Evolutionary conservation across 64 coral and sea anemone species (phyloP), one percentile per base, ranked within the genome.

Genomic region (Montipora capricornis): DNA sequence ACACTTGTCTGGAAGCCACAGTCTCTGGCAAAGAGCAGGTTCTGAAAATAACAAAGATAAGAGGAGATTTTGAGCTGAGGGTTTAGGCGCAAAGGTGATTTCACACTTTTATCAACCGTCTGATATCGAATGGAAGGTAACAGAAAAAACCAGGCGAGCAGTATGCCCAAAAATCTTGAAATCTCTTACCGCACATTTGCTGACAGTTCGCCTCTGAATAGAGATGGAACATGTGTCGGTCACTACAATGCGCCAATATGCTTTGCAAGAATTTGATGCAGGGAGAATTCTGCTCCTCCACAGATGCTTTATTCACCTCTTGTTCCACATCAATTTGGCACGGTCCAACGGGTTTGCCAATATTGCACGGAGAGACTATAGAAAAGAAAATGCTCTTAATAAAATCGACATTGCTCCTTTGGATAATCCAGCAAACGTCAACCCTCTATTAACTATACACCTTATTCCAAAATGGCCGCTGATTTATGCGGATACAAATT

Each of bases 231-330:
- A 74, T 37, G 71, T 93, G 92, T 29, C 90, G 87, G 74, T 81
- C 95, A 17, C 83, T 88, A 51, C 96, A 97, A 29, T 88, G 92
- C 0, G 81, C 84, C 17, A 91, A 80, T 17, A 97, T 47, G 14
- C 83, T 89, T 19, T 89, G 81, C 17, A 97, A 66, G 70, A 97
- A 97, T 15, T 62, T 92, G 29, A 97, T 92, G 47, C 96, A 97
- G 47, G 96, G 96, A 44, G 93, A 89, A 26, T 88, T 83, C 20
- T 81, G 82, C n/a, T 92, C 60, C 57, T 73, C 85, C 9, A 87
- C 75, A 1, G 83, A 50, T 5, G 96, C 90, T 20, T 84, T 61
- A 0, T 84, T 67, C 44, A 97, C 88, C 44, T 88, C 93, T 52
- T 94, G 81, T 57, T 95, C 79, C 7, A 97, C 47, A 3, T 82